Conservation (phyloP, 2,113 vertebrate species). For the Cephalopholis sonnerati region DNA sequence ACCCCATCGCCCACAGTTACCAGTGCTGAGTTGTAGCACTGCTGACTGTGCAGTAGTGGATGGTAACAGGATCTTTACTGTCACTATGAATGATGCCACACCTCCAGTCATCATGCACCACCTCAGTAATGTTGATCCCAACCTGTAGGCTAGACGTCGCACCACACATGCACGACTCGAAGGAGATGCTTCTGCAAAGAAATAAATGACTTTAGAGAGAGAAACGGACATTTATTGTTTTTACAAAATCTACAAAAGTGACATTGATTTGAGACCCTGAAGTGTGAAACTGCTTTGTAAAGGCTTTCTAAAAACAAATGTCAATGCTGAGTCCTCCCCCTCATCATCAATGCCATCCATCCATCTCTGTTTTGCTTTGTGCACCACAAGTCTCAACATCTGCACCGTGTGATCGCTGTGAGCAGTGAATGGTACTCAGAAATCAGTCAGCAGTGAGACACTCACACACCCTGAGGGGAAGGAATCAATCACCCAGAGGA, state of each 20-base stretch:
- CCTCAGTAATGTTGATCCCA: constrained; percentile 14
- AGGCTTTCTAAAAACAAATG: constrained; percentile 37
- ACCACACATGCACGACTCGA: neutral
- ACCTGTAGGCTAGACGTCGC: constrained; percentile 11
- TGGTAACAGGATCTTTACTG: constrained; percentile 44
- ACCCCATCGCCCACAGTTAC: constrained; percentile 46
- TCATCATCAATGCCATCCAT: constrained; percentile 11
- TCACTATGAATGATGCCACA: constrained; percentile 60
- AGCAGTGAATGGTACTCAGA: constrained; percentile 15
- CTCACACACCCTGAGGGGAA: constrained; percentile 6
- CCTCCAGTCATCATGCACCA: constrained; percentile 37
- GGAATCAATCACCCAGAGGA: constrained; percentile 28
- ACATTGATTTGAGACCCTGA: constrained; percentile 43
- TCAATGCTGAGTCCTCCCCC: constrained; percentile 44
- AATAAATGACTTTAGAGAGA: constrained; percentile 8
- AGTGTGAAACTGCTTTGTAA: constrained; percentile 45
- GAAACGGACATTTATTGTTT: constrained; percentile 18
- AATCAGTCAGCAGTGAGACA: constrained; percentile 9
- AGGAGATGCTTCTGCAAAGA: constrained; percentile 13
- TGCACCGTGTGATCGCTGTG: constrained; percentile 18
- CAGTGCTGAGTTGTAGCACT: constrained; percentile 40
- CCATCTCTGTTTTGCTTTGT: constrained; percentile 26
- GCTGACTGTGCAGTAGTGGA: constrained; percentile 69
- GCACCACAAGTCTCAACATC: constrained; percentile 16
- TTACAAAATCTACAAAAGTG: neutral